Base-by-base conservation (phyloP, 1,140 invertebrate species). In the Philotrypesis tridentata region DNA sequence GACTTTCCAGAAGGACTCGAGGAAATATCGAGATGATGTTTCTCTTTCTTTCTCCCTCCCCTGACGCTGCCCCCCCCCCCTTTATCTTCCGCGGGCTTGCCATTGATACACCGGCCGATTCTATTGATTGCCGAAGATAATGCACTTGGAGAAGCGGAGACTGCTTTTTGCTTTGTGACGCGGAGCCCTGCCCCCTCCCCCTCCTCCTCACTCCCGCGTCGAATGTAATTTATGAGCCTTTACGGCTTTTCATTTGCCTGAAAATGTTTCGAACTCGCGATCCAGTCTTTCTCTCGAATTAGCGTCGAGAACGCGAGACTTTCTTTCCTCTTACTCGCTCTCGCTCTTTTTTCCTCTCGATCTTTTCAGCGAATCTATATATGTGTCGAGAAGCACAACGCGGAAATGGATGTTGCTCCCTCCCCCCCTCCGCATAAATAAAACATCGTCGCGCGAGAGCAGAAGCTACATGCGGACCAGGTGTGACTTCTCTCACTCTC, bases 201-300 rank as follows among this genome's bases (percentile, higher is more conserved):
- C n/a, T n/a, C n/a, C n/a, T n/a, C n/a, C n/a, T n/a, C n/a, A n/a
- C n/a, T 71, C 7, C 29, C 21, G 7, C 25, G 11, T 11, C 25
- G 27, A 40, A 55, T 48, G 43, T 73, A 73, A 73, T 73, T 73
- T 73, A 73, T 73, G 71, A 31, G 23, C 43, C 12, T 48, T 48
- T 17, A 48, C 12, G 43, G 43, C 43, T 17, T 48, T 48, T 48
- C 43, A 17, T 48, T 48, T 17, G 12, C 12, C 17, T 48, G 1
- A 48, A 48, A 48, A 5, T 17, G 43, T 48, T 48, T 17, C 43
- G 43, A 48, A 14, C 43, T 2, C 9, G n/a, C n/a, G 4, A 37
- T 37, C 33, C 4, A 37, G 33, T 37, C 33, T 37, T 37, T 48
- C 17, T 48, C 14, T 17, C 14, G 43, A 37, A 37, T 37, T 37